Percentiles rank a stretch among this genome's conserved stretches.
Conservation (phyloP, 1,140 invertebrate genomes). For the Bombus affinis region DNA sequence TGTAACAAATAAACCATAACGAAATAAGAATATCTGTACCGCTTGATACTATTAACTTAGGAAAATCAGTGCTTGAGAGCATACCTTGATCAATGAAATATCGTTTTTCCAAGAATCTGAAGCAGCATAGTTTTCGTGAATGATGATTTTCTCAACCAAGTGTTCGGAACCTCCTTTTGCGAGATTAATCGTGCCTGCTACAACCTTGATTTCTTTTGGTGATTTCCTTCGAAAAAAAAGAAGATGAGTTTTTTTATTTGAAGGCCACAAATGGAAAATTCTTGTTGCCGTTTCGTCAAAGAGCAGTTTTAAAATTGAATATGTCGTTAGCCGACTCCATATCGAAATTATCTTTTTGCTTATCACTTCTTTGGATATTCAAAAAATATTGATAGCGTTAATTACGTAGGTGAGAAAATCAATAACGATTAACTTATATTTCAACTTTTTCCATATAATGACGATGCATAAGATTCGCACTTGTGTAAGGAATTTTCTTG, state of each 20-base stretch:
- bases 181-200: constrained; percentile 55
- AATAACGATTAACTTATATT: too few relatives aligned
- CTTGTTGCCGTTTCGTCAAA: not conserved
- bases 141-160: constrained; percentile 49
- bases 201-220: not conserved
- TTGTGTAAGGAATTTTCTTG: too few relatives aligned
- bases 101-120: constrained; percentile 59
- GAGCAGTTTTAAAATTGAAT: too few relatives aligned
- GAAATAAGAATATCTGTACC: not conserved
- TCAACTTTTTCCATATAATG: too few relatives aligned
- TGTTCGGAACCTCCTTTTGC: not conserved
- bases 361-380: too few relatives aligned
- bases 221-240: constrained; percentile 7
- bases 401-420: too few relatives aligned
- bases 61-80: not conserved
- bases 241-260: not conserved
- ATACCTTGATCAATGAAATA: constrained; percentile 62
- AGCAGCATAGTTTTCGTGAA: constrained; percentile 57
- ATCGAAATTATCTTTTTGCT: too few relatives aligned
- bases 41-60: not conserved
- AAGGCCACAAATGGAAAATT: not conserved
- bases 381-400: too few relatives aligned
- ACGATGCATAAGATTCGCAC: too few relatives aligned
- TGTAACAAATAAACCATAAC: not conserved
- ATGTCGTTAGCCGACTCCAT: too few relatives aligned